These are phyloP conservation scores for Apamea crenata DNA, from an alignment of 2,888 invertebrate genomes.

Conservation along the genomic window DNA sequence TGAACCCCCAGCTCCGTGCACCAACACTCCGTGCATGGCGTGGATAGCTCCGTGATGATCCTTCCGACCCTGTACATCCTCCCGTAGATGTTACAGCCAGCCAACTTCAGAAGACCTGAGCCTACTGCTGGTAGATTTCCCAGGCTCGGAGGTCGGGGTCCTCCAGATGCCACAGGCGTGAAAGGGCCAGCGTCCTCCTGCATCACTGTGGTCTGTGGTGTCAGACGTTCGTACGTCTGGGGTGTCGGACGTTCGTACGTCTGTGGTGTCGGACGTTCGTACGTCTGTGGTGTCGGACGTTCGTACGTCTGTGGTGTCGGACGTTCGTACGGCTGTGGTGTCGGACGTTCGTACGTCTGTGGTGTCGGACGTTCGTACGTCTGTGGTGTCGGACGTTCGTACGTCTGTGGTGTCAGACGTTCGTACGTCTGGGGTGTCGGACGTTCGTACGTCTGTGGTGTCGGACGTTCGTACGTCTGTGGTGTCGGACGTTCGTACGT, in stretches of 20 bases:
- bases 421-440: not conserved
- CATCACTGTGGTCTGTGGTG: constrained; percentile 57
- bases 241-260: constrained; percentile 7
- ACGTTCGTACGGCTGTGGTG: constrained; percentile 21
- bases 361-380: constrained; percentile 12
- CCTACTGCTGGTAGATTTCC: constrained; percentile 72
- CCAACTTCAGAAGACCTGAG: constrained; percentile 93
- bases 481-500: constrained; percentile 24
- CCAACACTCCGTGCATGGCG: constrained; percentile 95
- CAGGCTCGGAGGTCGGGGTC: constrained; percentile 68
- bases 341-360: constrained; percentile 46
- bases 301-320: constrained; percentile 42
- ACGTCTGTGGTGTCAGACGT: constrained; percentile 26
- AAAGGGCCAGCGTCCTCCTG: constrained; percentile 65
- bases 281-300: constrained; percentile 35
- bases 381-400: constrained; percentile 1
- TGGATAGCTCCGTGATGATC: constrained; percentile 95
- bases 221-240: constrained; percentile 37
- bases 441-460: constrained; percentile 27
- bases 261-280: constrained; percentile 48
- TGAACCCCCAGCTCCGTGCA: constrained; percentile 97
- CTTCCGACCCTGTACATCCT: constrained; percentile 96
- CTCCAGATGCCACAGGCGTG: constrained; percentile 66
- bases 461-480: constrained; percentile 6
- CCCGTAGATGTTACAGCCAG: constrained; percentile 97